Evolutionary conservation across 2,888 invertebrate genomes (phyloP), one percentile per base, ranked within the genome.

Genomic region (Micoletzkya japonica): DNA sequence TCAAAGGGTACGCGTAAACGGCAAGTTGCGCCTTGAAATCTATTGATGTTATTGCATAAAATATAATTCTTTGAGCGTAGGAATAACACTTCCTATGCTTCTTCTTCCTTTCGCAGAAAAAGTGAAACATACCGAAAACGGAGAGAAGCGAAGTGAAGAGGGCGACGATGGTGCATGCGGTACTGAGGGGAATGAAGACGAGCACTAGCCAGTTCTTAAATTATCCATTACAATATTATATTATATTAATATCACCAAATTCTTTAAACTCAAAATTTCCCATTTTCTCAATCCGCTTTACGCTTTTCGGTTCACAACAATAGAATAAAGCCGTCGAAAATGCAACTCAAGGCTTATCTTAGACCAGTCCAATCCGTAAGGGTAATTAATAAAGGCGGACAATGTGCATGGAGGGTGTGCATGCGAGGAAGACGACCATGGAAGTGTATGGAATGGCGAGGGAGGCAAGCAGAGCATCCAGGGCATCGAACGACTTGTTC

Each of bases 121-220:
- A 10, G 26, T 59, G 37, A n/a, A 14, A 59, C 54, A 7, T 37
- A 66, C 64, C 64, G 34, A 66, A 66, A 2, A 66, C 54, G 1
- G 64, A 37, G 6, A 54, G 30, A 10, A 66, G 54, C 3, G 64
- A 54, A 4, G 64, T 66, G 28, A 37, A 66, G 2, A 66, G 37
- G 4, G 54, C 36, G 7, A 36, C 39, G 24, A 66, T 14, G 0
- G 64, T 37, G 64, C 36, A 54, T 4, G 37, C 26, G 28, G 54
- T 54, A 4, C 28, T 24, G 1, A 32, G 24, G 4, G 54, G 64
- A 26, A 66, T 66, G 28, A 54, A 2, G 6, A 66, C 34, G 0
- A 66, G 54, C 10, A 66, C 54, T n/a, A 66, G 37, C 64, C 64
- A 66, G 20, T 20, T 66, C 64, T 66, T 36, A 20, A 61, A 28